These are phyloP conservation scores for Cyprinodon variegatus DNA, from an alignment of 2,113 vertebrate genomes.

Conservation along the genomic window DNA sequence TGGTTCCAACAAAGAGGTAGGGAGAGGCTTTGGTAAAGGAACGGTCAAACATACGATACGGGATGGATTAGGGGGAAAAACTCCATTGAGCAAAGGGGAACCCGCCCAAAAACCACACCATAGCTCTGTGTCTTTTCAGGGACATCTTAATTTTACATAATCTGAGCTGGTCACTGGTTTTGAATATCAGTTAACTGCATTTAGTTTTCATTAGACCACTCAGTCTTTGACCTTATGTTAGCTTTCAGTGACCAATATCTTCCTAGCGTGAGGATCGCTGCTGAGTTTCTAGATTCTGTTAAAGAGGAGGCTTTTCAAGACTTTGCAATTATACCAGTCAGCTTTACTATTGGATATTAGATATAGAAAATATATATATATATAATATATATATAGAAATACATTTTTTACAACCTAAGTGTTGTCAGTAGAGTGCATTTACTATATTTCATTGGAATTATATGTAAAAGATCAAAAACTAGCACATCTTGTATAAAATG, in stretches of 20 bases:
- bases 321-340: conserved; percentile 21
- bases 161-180: conserved; percentile 20
- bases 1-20: conserved; percentile 52
- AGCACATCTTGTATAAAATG: too few relatives aligned
- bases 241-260: conserved; percentile 28
- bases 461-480: too few relatives aligned
- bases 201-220: conserved; percentile 11
- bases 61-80: conserved; percentile 44
- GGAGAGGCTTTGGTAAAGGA: conserved; percentile 48
- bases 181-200: conserved; percentile 4
- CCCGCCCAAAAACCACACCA: conserved; percentile 42
- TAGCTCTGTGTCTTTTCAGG: conserved; percentile 46
- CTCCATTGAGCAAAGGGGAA: conserved; percentile 36
- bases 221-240: conserved; percentile 36
- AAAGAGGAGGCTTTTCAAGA: conserved; percentile 12
- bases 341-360: neutral
- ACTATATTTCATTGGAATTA: too few relatives aligned
- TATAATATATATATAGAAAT: too few relatives aligned
- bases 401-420: too few relatives aligned
- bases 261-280: conserved; percentile 35
- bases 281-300: conserved; percentile 27
- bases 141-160: conserved; percentile 25
- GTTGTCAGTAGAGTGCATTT: too few relatives aligned
- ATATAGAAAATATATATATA: too few relatives aligned
- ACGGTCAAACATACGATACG: conserved; percentile 54